These are phyloP conservation scores for Procavia capensis DNA, from an alignment of 2,113 vertebrate genomes.

Conservation along the genomic window DNA sequence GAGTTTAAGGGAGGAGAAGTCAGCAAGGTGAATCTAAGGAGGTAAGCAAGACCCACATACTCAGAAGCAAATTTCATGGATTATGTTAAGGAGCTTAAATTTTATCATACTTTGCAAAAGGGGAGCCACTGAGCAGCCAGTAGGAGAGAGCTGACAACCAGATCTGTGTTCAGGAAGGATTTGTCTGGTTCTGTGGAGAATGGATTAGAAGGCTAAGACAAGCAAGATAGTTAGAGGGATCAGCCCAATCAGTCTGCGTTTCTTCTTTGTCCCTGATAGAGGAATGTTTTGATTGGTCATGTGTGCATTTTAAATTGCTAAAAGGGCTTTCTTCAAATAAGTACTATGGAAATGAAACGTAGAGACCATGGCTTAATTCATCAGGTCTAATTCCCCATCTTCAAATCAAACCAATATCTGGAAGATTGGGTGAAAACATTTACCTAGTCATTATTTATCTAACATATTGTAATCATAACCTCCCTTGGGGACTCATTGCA, in stretches of 20 bases:
- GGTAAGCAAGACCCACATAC: not conserved
- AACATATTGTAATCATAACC: not conserved
- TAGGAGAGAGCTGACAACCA: not conserved
- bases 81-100: not conserved
- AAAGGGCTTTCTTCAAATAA: not conserved
- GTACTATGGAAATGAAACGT: constrained; percentile 1
- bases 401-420: too few relatives aligned
- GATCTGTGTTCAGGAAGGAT: not conserved
- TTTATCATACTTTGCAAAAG: not conserved
- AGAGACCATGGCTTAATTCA: not conserved
- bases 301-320: not conserved
- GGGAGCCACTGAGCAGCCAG: not conserved
- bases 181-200: not conserved
- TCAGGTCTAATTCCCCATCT: not conserved
- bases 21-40: not conserved
- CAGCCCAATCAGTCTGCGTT: not conserved
- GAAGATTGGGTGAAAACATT: not conserved
- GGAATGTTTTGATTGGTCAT: not conserved
- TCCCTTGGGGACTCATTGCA: not conserved
- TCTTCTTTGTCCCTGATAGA: not conserved
- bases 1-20: not conserved
- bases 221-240: not conserved
- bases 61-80: not conserved
- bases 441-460: not conserved
- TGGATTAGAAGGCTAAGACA: not conserved